These are phyloP conservation scores for Sinella curviseta DNA, from an alignment of 1,140 invertebrate genomes.

Conservation along the genomic window DNA sequence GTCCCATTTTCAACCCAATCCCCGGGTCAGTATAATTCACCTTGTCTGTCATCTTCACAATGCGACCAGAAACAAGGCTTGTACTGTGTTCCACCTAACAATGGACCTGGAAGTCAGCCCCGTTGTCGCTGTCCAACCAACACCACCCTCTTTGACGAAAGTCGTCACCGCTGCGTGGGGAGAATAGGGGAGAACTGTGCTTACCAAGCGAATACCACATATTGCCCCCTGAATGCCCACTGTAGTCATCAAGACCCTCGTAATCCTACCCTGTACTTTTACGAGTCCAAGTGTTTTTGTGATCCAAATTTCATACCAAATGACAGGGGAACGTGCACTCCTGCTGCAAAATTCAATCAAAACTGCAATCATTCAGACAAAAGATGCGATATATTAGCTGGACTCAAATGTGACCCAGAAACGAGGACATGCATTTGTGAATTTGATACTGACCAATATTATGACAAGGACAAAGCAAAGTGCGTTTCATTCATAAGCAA, in stretches of 20 bases:
- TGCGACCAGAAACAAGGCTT: conserved; percentile 27
- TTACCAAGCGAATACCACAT: conserved; percentile 22
- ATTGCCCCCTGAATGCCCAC: conserved; percentile 27
- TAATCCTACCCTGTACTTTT: conserved; percentile 32
- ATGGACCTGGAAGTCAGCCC: neutral
- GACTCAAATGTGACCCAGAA: conserved; percentile 16
- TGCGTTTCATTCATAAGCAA: conserved; percentile 16
- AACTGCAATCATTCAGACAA: conserved; percentile 18
- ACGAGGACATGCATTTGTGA: conserved; percentile 27
- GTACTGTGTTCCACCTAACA: conserved; percentile 23
- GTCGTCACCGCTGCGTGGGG: conserved; percentile 28
- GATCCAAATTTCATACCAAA: conserved; percentile 24
- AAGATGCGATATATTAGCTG: conserved; percentile 28
- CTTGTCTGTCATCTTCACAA: neutral
- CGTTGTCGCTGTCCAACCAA: conserved; percentile 37
- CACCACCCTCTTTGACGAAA: conserved; percentile 30
- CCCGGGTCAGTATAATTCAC: neutral
- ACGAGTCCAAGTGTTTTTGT: conserved; percentile 36
- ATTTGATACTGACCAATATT: conserved; percentile 32
- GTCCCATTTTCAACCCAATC: neutral
- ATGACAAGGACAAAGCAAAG: conserved; percentile 16
- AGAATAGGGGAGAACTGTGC: conserved; percentile 24
- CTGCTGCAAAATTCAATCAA: conserved; percentile 24
- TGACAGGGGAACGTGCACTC: conserved; percentile 20
- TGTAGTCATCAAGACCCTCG: conserved; percentile 38